Conservation (phyloP, 1,140 invertebrate species). For the Cotesia vestalis region DNA sequence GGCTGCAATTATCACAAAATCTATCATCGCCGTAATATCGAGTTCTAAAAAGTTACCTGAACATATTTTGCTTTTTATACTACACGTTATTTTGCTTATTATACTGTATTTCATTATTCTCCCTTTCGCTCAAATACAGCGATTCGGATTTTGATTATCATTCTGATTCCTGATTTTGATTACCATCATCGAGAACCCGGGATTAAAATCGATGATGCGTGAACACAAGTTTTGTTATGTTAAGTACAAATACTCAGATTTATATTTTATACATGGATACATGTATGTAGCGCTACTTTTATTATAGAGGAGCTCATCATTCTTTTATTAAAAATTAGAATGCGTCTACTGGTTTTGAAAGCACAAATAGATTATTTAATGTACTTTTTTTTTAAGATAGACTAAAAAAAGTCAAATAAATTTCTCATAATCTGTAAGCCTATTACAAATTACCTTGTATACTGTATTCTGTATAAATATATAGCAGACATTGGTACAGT, state of each 20-base stretch:
- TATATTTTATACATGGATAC: too few relatives aligned
- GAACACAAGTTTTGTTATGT: too few relatives aligned
- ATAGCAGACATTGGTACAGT: neutral
- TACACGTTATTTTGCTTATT: too few relatives aligned
- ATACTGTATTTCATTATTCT: neutral
- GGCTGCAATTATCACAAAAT: conserved; percentile 48
- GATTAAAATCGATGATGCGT: too few relatives aligned
- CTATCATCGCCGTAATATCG: conserved; percentile 19
- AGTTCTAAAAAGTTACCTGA: neutral
- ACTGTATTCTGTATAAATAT: neutral
- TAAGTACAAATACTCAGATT: too few relatives aligned
- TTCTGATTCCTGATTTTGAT: too few relatives aligned
- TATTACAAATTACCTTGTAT: conserved; percentile 29
- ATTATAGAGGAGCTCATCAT: too few relatives aligned
- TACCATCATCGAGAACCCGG: too few relatives aligned
- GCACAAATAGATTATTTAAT: too few relatives aligned
- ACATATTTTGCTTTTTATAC: conserved; percentile 21
- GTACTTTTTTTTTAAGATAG: neutral
- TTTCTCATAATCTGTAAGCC: conserved; percentile 19
- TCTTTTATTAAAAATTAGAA: too few relatives aligned
- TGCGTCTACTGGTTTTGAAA: too few relatives aligned
- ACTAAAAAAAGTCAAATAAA: conserved; percentile 11
- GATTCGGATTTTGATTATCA: neutral
- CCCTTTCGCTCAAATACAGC: conserved; percentile 4
- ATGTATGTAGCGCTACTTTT: too few relatives aligned